A percentile compares a stretch with the other conserved stretches of the same genome.
Evolutionary conservation across 2,888 invertebrate genomes (phyloP).

Genomic region (Drosophila formosana): DNA sequence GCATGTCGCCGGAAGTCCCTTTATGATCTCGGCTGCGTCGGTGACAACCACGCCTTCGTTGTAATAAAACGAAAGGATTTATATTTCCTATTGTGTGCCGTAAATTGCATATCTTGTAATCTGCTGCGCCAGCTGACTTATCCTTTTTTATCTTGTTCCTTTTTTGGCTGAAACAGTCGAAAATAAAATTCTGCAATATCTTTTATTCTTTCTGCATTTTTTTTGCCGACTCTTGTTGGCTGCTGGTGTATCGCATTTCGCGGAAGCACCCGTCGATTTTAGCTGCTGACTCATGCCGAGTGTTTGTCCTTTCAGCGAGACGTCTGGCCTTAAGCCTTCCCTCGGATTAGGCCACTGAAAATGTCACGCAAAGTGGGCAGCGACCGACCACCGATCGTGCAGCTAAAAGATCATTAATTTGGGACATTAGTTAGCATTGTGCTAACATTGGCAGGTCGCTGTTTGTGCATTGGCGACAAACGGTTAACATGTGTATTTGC

Average conservation of each 20-base stretch:
- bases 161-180: constrained; percentile 46
- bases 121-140: constrained; percentile 69
- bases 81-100: constrained; percentile 74
- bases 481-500: constrained; percentile 57
- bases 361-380: constrained; percentile 76
- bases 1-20: constrained; percentile 66
- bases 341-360: constrained; percentile 70
- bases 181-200: constrained; percentile 61
- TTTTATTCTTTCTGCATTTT: constrained; percentile 32
- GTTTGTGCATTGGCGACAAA: constrained; percentile 58
- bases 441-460: constrained; percentile 12
- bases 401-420: constrained; percentile 73
- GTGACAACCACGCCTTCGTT: constrained; percentile 32
- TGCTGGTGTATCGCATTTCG: constrained; percentile 69
- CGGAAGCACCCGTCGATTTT: constrained; percentile 62
- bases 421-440: constrained; percentile 26
- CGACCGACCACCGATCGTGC: constrained; percentile 30
- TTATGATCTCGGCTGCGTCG: constrained; percentile 25
- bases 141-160: constrained; percentile 6
- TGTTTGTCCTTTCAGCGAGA: constrained; percentile 75
- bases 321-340: constrained; percentile 64
- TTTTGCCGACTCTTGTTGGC: constrained; percentile 38
- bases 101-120: constrained; percentile 71
- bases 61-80: constrained; percentile 82
- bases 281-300: constrained; percentile 53